Conservation (phyloP, 1,140 invertebrate genomes). For the Heliconius eleuchia region DNA sequence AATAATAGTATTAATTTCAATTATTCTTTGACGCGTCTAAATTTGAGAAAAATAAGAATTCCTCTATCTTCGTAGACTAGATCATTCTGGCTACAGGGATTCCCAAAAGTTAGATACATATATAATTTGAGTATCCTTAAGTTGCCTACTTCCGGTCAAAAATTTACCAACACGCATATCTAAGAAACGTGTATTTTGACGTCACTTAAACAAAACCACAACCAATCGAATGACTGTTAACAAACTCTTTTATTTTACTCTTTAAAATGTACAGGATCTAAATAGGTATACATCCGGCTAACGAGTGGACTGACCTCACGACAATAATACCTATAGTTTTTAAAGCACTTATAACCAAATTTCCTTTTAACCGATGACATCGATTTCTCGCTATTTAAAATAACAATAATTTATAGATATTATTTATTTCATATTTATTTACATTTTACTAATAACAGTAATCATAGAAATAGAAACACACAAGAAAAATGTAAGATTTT, state of each 20-base stretch:
- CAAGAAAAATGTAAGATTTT: background rate
- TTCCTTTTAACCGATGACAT: background rate
- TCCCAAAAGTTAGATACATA: background rate
- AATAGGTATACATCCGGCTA: conserved; percentile 28
- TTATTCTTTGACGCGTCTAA: too few species aligned
- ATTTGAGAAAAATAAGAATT: background rate
- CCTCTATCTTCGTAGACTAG: background rate
- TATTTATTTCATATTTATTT: too few species aligned
- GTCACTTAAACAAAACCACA: background rate
- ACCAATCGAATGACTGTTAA: conserved; percentile 7
- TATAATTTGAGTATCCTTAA: background rate
- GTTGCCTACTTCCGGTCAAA: background rate
- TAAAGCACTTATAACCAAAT: background rate
- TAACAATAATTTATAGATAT: background rate
- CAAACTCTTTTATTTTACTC: background rate
- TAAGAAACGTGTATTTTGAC: background rate
- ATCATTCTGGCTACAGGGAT: background rate
- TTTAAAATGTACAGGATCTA: conserved; percentile 14
- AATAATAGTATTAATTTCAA: too few species aligned
- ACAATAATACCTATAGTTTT: background rate
- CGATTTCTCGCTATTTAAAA: background rate
- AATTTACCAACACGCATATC: background rate
- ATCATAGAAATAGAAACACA: background rate
- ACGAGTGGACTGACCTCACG: conserved; percentile 30
- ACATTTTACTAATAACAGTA: too few species aligned